Evolutionary conservation across 2,888 invertebrate genomes (phyloP), one percentile per base, ranked within the genome.

Genomic region (Drosophila eohydei): DNA sequence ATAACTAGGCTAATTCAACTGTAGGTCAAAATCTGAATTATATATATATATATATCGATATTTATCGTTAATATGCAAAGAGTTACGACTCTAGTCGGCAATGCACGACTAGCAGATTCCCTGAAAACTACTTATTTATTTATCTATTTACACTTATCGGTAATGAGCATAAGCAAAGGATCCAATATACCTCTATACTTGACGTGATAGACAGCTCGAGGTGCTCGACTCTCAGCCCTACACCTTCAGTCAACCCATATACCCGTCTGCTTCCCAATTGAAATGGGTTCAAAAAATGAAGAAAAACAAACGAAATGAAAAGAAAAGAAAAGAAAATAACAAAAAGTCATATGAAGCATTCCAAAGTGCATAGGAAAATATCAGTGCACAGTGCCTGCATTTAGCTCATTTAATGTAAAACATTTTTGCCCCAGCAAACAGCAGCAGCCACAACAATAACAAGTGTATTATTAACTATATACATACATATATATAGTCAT

Each of bases 391-490:
- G 54, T 44, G 64, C 73, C 58, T 73, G 65, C 71, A 71, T 62
- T 74, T 75, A 70, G 76, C 69, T 64, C 54, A 73, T 61, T 73
- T 73, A 76, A 76, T 71, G 71, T 60, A 40, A 63, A 66, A 66
- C 66, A 63, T 71, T 66, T 77, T 59, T 68, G 41, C 41, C 26
- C 38, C 56, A 71, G n/a, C 54, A 36, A 28, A n/a, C 9, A 9
- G 34, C 46, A 14, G 8, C 26, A 46, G 9, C 14, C 14, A 14
- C 28, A 28, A 28, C 48, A 32, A 32, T 9, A 16, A 16, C 41
- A 16, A 16, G 9, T 41, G 21, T 43, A 4, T 43, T 43, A 43
- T 50, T 50, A 34, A 34, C 50, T 50, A 7, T 32, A 32, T n/a
- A n/a, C n/a, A 40, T 40, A 2, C 2, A 14, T 43, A 21, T 14